A percentile compares a stretch with the other conserved stretches of the same genome.
Evolutionary conservation across 2,888 invertebrate genomes (phyloP).

Genomic region (Scaptomyza reducta): DNA sequence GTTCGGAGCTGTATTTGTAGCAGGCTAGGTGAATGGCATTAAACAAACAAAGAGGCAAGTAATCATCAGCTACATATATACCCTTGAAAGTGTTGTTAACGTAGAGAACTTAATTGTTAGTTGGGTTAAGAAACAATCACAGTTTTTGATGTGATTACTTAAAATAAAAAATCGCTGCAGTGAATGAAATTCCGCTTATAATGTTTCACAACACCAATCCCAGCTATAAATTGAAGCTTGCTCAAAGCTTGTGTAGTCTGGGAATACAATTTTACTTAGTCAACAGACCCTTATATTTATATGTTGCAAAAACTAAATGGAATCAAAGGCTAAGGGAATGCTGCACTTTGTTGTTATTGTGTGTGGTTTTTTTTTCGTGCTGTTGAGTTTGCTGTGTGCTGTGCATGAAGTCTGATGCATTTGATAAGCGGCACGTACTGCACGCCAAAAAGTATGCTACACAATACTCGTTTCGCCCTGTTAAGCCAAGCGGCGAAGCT

Average conservation of each 20-base stretch:
- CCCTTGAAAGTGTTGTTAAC: no score
- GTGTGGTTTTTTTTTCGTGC: background rate
- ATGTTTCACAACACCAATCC: background rate
- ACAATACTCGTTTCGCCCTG: slow-evolving; percentile 48
- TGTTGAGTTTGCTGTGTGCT: slow-evolving; percentile 35
- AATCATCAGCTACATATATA: slow-evolving; percentile 23
- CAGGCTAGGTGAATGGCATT: slow-evolving; percentile 60
- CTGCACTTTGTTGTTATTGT: slow-evolving; percentile 24
- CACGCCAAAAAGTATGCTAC: slow-evolving; percentile 63
- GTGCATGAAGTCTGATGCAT: slow-evolving; percentile 66
- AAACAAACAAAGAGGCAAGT: slow-evolving; percentile 60
- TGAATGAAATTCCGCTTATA: background rate
- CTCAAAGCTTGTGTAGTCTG: background rate
- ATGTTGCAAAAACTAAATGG: slow-evolving; percentile 16
- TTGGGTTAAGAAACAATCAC: no score
- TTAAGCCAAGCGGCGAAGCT: slow-evolving; percentile 42
- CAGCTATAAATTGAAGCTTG: background rate
- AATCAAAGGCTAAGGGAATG: slow-evolving; percentile 33
- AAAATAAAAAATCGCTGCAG: no score
- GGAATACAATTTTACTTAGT: background rate
- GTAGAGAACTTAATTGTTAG: no score
- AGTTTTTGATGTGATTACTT: no score
- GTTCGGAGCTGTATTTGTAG: slow-evolving; percentile 17
- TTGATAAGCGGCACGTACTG: slow-evolving; percentile 76
- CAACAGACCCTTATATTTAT: background rate